Conservation (phyloP, 2,888 invertebrate genomes). For the Andrena trimmerana region DNA sequence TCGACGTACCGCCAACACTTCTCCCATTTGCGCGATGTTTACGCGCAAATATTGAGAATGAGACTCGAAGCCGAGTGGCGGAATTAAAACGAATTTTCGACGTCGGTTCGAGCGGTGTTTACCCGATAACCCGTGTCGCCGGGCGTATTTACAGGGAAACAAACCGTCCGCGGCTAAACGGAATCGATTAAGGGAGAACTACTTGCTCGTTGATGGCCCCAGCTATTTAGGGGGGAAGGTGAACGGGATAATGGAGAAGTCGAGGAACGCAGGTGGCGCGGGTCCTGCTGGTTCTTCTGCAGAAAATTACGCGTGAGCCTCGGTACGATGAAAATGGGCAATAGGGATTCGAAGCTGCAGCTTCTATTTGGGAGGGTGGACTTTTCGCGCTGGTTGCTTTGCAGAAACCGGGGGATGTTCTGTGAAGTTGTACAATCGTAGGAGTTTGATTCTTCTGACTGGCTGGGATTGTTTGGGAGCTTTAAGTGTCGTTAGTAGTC, state of each 20-base stretch:
- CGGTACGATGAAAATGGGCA: too few species aligned
- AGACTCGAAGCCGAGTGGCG: constrained; percentile 37
- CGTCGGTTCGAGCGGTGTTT: constrained; percentile 24
- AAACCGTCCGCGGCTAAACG: constrained; percentile 14
- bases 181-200: constrained; percentile 12
- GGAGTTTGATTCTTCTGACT: too few species aligned
- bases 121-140: neutral
- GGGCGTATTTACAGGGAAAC: constrained; percentile 22
- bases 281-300: too few species aligned
- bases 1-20: neutral
- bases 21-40: constrained; percentile 37
- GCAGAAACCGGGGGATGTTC: too few species aligned
- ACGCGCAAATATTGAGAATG: constrained; percentile 56
- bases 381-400: too few species aligned
- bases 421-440: too few species aligned
- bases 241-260: neutral
- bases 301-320: too few species aligned
- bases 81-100: constrained; percentile 52
- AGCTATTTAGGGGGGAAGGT: neutral
- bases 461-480: too few species aligned
- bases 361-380: too few species aligned
- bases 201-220: neutral
- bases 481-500: too few species aligned
- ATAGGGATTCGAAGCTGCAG: too few species aligned
- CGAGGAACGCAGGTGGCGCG: neutral